A percentile compares a stretch with the other conserved stretches of the same genome.
phyloP scores from a whole-genome alignment of 1,140 invertebrate genomes.

The Diprion similis region DNA sequence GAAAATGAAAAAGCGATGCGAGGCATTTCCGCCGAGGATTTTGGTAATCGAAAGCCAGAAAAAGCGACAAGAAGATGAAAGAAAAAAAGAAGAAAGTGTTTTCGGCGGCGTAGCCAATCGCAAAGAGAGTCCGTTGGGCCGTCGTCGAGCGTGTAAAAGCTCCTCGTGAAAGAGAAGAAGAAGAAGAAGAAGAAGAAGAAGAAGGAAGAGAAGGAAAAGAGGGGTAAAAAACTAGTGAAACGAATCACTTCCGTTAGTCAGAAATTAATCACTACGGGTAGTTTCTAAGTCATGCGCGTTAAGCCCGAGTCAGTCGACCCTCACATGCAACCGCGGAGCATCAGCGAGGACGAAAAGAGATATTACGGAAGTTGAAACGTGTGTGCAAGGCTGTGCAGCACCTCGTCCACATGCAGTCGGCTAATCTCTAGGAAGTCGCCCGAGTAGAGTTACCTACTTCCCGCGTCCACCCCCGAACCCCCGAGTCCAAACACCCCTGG shows the following conservation, averaged over 20 bases:
- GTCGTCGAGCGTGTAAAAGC: background rate
- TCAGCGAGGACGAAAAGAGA: no score
- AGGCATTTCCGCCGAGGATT: no score
- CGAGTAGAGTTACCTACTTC: background rate
- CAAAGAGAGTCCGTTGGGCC: conserved; percentile 11
- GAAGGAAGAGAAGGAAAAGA: background rate
- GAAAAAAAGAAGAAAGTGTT: background rate
- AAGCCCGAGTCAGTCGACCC: background rate
- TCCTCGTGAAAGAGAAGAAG: background rate
- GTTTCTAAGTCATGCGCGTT: background rate
- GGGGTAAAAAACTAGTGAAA: conserved; percentile 19
- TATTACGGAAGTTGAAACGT: no score
- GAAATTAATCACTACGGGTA: background rate
- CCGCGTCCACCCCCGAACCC: background rate
- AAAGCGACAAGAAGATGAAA: no score
- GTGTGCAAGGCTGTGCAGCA: no score
- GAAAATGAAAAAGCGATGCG: no score
- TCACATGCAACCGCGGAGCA: no score
- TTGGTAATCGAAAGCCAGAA: no score
- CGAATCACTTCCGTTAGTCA: background rate
- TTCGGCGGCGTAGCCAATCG: conserved; percentile 1
- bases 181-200: background rate
- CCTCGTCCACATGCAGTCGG: background rate
- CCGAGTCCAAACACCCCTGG: background rate
- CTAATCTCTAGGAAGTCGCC: background rate